Conservation (phyloP, 2,113 vertebrate species). For the Sinosuthora webbiana region DNA sequence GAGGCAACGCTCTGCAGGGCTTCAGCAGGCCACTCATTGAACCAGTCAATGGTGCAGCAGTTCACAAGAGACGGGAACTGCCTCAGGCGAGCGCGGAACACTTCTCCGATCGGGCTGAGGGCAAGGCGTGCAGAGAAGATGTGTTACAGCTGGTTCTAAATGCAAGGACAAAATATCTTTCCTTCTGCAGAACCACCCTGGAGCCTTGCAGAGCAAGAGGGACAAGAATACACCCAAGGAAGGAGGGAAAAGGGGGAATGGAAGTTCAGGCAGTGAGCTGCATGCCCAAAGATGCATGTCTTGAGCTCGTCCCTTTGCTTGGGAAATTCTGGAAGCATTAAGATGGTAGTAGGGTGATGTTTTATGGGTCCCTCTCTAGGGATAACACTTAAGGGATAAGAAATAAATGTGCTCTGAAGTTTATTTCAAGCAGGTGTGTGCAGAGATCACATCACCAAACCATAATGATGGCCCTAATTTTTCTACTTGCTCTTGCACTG, state of each 20-base stretch:
- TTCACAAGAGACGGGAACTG: constrained; percentile 93
- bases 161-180: neutral
- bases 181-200: neutral
- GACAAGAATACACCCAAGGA: neutral
- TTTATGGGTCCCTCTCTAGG: neutral
- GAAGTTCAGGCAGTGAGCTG: neutral
- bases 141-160: neutral
- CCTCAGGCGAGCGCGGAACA: constrained; percentile 85
- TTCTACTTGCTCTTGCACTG: neutral
- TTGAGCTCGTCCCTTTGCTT: neutral
- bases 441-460: neutral
- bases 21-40: constrained; percentile 88
- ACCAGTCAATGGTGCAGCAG: constrained; percentile 95
- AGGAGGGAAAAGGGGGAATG: neutral
- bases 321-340: neutral
- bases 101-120: constrained; percentile 85
- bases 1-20: constrained; percentile 85
- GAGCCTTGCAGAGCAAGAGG: neutral
- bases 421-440: neutral
- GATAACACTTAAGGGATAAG: neutral
- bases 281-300: neutral
- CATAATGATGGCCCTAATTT: neutral
- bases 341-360: neutral
- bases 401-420: neutral
- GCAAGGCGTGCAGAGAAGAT: neutral